A percentile compares a stretch with the other conserved stretches of the same genome.
phyloP scores from a whole-genome alignment of 2,888 invertebrate species.

The Stegophylla sp. region DNA sequence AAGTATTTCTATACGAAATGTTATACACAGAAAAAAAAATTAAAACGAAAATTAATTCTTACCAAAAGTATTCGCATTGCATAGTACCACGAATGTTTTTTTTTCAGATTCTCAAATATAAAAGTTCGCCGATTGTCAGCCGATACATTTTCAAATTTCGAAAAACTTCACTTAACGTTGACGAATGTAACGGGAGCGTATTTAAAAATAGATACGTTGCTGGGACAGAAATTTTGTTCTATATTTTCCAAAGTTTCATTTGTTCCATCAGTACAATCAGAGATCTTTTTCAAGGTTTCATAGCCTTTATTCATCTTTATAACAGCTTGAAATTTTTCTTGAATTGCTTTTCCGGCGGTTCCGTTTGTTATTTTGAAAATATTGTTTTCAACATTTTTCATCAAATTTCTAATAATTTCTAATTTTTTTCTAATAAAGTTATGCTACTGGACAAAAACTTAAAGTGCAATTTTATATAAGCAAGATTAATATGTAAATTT shows the following conservation, averaged over 20 bases:
- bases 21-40: too few relatives aligned
- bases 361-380: neutral
- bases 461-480: conserved; percentile 27
- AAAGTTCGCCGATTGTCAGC: too few relatives aligned
- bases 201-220: neutral
- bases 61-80: too few relatives aligned
- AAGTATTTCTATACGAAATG: too few relatives aligned
- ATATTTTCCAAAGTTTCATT: conserved; percentile 1
- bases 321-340: neutral
- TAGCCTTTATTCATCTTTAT: neutral
- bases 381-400: conserved; percentile 2
- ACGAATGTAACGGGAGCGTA: too few relatives aligned
- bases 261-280: neutral
- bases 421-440: conserved; percentile 11
- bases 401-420: neutral
- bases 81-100: too few relatives aligned
- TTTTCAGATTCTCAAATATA: too few relatives aligned
- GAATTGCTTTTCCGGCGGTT: neutral
- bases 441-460: conserved; percentile 12
- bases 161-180: too few relatives aligned
- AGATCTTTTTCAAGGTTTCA: neutral
- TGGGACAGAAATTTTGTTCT: neutral
- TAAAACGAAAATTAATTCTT: too few relatives aligned
- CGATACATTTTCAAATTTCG: too few relatives aligned
- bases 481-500: conserved; percentile 16